Base-by-base conservation (phyloP, 2,113 vertebrate genomes). In the Rhineura floridana region DNA sequence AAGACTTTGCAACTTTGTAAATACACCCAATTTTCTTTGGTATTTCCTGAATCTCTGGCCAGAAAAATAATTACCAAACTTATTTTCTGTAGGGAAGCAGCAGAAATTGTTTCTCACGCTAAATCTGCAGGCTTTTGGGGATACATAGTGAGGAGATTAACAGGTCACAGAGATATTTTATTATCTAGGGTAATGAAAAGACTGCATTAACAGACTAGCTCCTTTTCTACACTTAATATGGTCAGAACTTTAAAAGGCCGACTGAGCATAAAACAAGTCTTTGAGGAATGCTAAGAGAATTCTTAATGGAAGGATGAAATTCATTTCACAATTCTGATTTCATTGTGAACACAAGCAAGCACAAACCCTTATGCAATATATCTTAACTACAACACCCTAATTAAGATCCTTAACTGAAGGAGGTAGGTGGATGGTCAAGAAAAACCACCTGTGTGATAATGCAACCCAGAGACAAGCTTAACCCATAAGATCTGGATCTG, bases 11-110 rank as follows among this genome's bases (percentile, higher is more conserved):
- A 93, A 95, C 92, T 95, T 95, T 46, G 21, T 95, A 84, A 94
- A 91, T 85, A 93, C 85, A 90, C 91, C 95, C 91, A 94, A 69
- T 94, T 96, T 94, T 95, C 87, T 88, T 59, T 93, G 94, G 92
- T 94, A 94, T 96, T 96, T 96, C 92, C 94, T 93, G 90, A 83
- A 94, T 93, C 89, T 95, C 52, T 87, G 86, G 93, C 94, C 93
- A 96, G 94, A 94, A 81, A 95, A 95, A 95, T 94, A 48, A 96
- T 94, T 87, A 89, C 79, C 91, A 89, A 92, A 84, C 65, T 70
- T 78, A 93, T 93, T 93, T 92, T 88, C 79, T 87, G 48, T 67
- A 81, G 83, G 85, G 76, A 92, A 3, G 4, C 44, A 94, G 90
- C 63, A 93, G 91, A 95, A 92, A 91, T 78, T 44, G 84, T 93